These are phyloP conservation scores for Littorina saxatilis DNA, from an alignment of 1,140 invertebrate species.

Conservation along the genomic window DNA sequence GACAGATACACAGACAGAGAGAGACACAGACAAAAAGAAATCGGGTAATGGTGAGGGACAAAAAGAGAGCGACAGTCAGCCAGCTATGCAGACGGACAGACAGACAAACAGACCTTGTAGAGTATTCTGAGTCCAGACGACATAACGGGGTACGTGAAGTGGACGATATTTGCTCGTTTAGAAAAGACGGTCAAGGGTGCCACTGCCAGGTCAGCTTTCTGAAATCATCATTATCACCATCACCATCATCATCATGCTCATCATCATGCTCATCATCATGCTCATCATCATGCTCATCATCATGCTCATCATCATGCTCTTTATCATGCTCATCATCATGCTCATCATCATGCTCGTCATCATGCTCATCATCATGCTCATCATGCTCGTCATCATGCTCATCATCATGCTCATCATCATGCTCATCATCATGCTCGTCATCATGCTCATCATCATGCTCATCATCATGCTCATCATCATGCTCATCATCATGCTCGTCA, in stretches of 20 bases:
- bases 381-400: background rate
- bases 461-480: slow-evolving; percentile 15
- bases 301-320: background rate
- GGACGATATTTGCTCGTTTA: background rate
- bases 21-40: too few relatives aligned
- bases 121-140: slow-evolving; percentile 41
- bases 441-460: slow-evolving; percentile 5
- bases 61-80: background rate
- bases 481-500: slow-evolving; percentile 8
- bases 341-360: too few relatives aligned
- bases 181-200: slow-evolving; percentile 41
- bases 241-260: too few relatives aligned
- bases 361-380: background rate
- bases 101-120: slow-evolving; percentile 32
- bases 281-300: background rate
- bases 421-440: slow-evolving; percentile 1
- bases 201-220: slow-evolving; percentile 50
- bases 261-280: too few relatives aligned
- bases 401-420: slow-evolving; percentile 18
- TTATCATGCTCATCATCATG: background rate
- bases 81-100: background rate
- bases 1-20: background rate
- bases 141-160: slow-evolving; percentile 45
- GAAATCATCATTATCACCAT: slow-evolving; percentile 1
- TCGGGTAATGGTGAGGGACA: too few relatives aligned